Evolutionary conservation across 2,797 vertebrate species (phyloP).

Genomic region (Myotis myotis): DNA sequence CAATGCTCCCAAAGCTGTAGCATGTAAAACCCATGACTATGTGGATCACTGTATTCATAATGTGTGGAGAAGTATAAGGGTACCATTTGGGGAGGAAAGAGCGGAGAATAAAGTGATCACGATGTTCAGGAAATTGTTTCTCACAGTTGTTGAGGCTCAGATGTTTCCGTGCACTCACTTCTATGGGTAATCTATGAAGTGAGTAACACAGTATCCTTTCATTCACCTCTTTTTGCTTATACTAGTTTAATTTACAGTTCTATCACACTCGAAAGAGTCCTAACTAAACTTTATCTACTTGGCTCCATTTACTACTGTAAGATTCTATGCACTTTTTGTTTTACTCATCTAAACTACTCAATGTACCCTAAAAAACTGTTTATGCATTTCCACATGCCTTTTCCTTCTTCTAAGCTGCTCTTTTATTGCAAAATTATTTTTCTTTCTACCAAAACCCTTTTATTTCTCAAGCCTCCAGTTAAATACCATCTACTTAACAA

Average conservation of each 20-base stretch:
- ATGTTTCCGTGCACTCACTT: neutral
- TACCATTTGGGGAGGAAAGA: neutral
- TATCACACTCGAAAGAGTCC: neutral
- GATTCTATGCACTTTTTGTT: neutral
- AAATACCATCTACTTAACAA: neutral
- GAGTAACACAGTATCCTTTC: neutral
- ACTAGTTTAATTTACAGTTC: slow-evolving; percentile 19
- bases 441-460: slow-evolving; percentile 3
- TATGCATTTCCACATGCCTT: neutral
- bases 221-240: neutral
- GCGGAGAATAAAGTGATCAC: neutral
- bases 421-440: slow-evolving; percentile 22
- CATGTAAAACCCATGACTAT: neutral
- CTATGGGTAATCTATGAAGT: neutral
- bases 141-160: neutral
- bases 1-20: neutral
- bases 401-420: neutral
- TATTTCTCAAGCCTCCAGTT: neutral
- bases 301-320: neutral
- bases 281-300: neutral
- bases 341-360: neutral
- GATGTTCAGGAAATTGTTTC: neutral
- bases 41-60: neutral
- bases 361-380: neutral
- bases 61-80: neutral